phyloP scores from a whole-genome alignment of 2,113 vertebrate species.

The Notarius lentiginosus region DNA sequence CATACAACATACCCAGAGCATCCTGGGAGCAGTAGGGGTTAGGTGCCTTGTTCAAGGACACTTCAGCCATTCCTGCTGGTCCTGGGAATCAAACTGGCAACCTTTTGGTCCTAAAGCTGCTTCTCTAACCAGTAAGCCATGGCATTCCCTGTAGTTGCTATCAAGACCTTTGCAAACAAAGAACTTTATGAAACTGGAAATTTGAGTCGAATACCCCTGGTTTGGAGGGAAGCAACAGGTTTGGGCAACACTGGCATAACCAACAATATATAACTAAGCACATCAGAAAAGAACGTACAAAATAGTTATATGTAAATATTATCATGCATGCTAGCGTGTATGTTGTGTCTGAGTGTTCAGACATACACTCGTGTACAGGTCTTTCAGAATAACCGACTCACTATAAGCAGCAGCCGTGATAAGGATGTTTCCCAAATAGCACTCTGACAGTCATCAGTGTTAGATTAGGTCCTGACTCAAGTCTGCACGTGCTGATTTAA shows the following conservation, averaged over 20 bases:
- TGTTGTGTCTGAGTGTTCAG: conserved; percentile 13
- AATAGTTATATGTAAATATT: not conserved
- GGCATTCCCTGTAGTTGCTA: not conserved
- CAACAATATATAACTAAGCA: not conserved
- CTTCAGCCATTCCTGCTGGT: no score
- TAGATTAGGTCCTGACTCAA: not conserved
- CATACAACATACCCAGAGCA: no score
- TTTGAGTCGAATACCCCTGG: not conserved
- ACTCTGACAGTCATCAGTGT: not conserved
- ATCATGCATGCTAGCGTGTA: conserved; percentile 2
- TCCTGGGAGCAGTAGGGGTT: no score
- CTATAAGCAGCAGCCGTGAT: not conserved
- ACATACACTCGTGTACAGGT: not conserved
- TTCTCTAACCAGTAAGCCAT: no score
- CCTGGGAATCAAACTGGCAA: no score
- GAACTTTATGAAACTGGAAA: no score
- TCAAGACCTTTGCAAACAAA: not conserved
- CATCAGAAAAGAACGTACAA: conserved; percentile 7
- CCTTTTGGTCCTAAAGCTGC: no score
- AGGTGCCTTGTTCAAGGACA: no score
- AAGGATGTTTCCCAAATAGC: not conserved
- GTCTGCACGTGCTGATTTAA: not conserved
- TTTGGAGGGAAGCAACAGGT: not conserved
- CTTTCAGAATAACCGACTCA: not conserved
- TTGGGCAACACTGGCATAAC: not conserved